These are phyloP conservation scores for Conchocele bisecta DNA, from an alignment of 2,888 invertebrate species.

Conservation along the genomic window DNA sequence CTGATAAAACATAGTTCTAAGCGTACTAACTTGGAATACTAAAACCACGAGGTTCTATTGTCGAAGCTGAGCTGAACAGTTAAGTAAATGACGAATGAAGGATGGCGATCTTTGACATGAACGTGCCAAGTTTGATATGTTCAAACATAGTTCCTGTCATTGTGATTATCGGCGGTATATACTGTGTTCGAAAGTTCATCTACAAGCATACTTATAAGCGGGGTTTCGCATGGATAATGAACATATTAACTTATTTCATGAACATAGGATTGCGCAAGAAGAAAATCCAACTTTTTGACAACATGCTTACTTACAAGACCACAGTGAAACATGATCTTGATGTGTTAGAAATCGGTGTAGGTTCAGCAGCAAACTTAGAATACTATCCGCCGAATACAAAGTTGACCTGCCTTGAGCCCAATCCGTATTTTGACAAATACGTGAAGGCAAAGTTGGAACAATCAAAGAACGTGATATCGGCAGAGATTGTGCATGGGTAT, in stretches of 20 bases:
- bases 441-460: conserved; percentile 59
- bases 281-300: conserved; percentile 39
- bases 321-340: conserved; percentile 37
- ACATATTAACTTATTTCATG: conserved; percentile 19
- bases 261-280: conserved; percentile 40
- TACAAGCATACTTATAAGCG: conserved; percentile 31
- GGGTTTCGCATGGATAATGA: conserved; percentile 41
- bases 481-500: conserved; percentile 63
- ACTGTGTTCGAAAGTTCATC: conserved; percentile 27
- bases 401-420: conserved; percentile 75
- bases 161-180: conserved; percentile 10
- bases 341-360: conserved; percentile 77
- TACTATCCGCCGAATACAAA: conserved; percentile 69
- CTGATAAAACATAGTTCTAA: too few species aligned
- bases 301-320: conserved; percentile 27
- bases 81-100: too few species aligned
- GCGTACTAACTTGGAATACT: too few species aligned
- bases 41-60: too few species aligned
- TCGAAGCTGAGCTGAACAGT: too few species aligned
- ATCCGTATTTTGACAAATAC: conserved; percentile 67
- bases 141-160: too few species aligned
- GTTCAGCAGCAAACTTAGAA: conserved; percentile 73
- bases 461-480: conserved; percentile 60
- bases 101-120: too few species aligned
- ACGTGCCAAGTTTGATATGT: too few species aligned